Evolutionary conservation across 2,797 vertebrate species (phyloP).

Genomic region (Neopelma chrysocephalum): DNA sequence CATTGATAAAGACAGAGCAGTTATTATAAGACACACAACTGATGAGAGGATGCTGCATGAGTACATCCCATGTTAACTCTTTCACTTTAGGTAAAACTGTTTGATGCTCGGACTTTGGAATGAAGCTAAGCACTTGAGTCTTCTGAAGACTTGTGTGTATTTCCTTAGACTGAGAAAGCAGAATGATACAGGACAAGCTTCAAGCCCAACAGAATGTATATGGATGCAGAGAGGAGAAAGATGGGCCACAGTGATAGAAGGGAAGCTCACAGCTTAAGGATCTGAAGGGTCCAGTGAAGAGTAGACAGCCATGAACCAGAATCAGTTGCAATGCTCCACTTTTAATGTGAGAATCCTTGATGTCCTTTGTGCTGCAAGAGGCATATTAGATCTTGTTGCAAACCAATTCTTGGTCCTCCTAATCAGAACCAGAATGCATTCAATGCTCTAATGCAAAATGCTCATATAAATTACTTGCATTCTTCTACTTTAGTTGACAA

Average conservation of each 20-base stretch:
- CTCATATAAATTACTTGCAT: slow-evolving; percentile 7
- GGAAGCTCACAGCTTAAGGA: not conserved
- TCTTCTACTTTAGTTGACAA: slow-evolving; percentile 20
- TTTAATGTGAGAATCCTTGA: not conserved
- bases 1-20: not conserved
- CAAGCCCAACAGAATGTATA: not conserved
- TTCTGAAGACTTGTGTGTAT: not conserved
- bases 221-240: not conserved
- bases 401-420: not conserved
- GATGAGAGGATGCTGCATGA: not conserved
- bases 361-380: not conserved
- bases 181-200: not conserved
- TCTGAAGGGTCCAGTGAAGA: not conserved
- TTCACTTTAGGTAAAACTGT: not conserved
- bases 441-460: not conserved
- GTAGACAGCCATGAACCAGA: not conserved
- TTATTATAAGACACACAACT: not conserved
- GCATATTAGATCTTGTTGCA: not conserved
- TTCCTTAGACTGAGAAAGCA: not conserved
- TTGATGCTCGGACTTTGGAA: not conserved
- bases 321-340: not conserved
- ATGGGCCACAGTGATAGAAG: not conserved
- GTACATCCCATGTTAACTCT: not conserved
- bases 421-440: slow-evolving; percentile 21
- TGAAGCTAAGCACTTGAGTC: not conserved